Percentiles rank a stretch among this genome's conserved stretches.
Conservation (phyloP, 2,113 vertebrate genomes). For the Phrynocephalus versicolor region DNA sequence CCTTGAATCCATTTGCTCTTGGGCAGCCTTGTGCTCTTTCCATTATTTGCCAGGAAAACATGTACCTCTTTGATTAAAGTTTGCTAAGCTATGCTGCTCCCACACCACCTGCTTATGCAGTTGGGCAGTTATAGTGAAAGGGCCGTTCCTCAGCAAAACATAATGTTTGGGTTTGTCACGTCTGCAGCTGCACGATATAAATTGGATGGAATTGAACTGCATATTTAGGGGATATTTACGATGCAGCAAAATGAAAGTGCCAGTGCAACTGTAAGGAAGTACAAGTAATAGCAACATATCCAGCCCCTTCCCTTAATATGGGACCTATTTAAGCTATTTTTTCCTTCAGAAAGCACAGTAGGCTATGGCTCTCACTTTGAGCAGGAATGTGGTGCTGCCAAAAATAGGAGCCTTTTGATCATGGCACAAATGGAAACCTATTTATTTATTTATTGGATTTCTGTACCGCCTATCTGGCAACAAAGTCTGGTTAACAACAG, state of each 20-base stretch:
- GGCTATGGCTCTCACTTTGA: not conserved
- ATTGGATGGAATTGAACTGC: slow-evolving; percentile 12
- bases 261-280: not conserved
- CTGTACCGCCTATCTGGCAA: too few species aligned
- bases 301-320: not conserved
- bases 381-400: not conserved
- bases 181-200: too few species aligned
- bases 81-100: slow-evolving; percentile 7
- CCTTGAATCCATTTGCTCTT: not conserved
- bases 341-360: rapidly evolving
- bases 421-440: not conserved
- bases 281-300: not conserved
- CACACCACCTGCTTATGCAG: not conserved
- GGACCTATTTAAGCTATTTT: rapidly evolving
- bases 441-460: too few species aligned
- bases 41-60: not conserved
- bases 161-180: too few species aligned
- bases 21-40: not conserved
- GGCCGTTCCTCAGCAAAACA: too few species aligned
- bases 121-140: not conserved
- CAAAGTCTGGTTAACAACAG: too few species aligned
- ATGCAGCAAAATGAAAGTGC: slow-evolving; percentile 3
- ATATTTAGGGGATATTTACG: slow-evolving; percentile 40
- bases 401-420: not conserved
- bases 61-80: not conserved